Percentiles rank a stretch among this genome's conserved stretches.
phyloP scores from a whole-genome alignment of 2,888 invertebrate genomes.

The Perdita meconis region DNA sequence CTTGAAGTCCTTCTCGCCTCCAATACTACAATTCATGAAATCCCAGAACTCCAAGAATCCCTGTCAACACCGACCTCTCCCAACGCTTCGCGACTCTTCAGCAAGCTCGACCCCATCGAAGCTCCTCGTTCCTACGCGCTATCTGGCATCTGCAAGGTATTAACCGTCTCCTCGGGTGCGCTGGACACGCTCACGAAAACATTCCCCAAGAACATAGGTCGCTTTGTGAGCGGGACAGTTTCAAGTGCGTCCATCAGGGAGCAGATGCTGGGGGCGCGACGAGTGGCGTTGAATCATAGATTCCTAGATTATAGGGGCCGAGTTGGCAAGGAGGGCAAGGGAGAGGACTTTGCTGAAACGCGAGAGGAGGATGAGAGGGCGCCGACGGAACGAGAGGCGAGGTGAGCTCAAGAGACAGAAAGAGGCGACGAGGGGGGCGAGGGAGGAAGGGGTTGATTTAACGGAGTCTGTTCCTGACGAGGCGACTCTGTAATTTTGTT shows the following conservation, averaged over 20 bases:
- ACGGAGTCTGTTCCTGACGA: slow-evolving; percentile 75
- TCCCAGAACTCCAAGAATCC: no score
- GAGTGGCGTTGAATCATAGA: slow-evolving; percentile 81
- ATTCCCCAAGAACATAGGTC: slow-evolving; percentile 65
- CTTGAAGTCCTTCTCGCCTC: no score
- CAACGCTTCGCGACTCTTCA: no score
- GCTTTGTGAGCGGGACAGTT: slow-evolving; percentile 68
- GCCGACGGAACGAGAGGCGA: slow-evolving; percentile 49
- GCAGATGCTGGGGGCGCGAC: slow-evolving; percentile 76
- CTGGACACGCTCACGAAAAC: slow-evolving; percentile 48
- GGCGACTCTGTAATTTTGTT: slow-evolving; percentile 77
- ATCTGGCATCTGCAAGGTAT: slow-evolving; percentile 51
- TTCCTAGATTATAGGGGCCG: slow-evolving; percentile 77
- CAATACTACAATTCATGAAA: no score
- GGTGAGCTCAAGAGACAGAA: slow-evolving; percentile 11
- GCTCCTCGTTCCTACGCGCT: slow-evolving; percentile 7
- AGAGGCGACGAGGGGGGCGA: slow-evolving; percentile 7
- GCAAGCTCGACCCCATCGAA: not conserved
- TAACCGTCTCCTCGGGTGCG: slow-evolving; percentile 27
- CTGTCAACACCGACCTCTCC: no score
- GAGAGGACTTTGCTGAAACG: slow-evolving; percentile 67
- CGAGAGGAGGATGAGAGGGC: slow-evolving; percentile 59
- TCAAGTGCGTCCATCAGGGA: slow-evolving; percentile 67
- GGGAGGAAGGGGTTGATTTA: slow-evolving; percentile 67
- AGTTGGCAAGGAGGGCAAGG: slow-evolving; percentile 65